These are phyloP conservation scores for Takifugu flavidus DNA, from an alignment of 2,113 vertebrate species.

Conservation along the genomic window DNA sequence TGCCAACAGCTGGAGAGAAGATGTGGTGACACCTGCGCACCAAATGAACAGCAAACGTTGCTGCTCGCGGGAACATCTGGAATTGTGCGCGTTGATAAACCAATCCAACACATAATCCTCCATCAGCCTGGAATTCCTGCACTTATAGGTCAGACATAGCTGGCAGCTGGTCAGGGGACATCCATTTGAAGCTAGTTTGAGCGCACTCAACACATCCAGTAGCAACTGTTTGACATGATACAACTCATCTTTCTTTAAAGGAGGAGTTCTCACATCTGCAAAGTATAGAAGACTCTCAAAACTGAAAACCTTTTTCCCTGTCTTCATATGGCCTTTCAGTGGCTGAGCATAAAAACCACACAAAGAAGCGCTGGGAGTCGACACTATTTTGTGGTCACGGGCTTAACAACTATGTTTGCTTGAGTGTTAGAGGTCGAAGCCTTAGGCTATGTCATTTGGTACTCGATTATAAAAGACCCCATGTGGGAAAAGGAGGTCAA, in stretches of 20 bases:
- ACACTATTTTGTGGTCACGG: slow-evolving; percentile 18
- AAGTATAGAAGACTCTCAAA: slow-evolving; percentile 52
- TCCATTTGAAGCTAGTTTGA: slow-evolving; percentile 50
- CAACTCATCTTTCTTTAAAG: slow-evolving; percentile 41
- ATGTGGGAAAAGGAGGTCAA: slow-evolving; percentile 25
- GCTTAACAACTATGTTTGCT: slow-evolving; percentile 47
- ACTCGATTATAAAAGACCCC: slow-evolving; percentile 20
- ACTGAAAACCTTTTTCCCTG: slow-evolving; percentile 53
- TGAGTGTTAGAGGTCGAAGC: slow-evolving; percentile 34
- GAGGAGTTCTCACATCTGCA: slow-evolving; percentile 58
- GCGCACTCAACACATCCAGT: slow-evolving; percentile 29
- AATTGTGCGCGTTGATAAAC: slow-evolving; percentile 51
- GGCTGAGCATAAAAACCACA: slow-evolving; percentile 54
- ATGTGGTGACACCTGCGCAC: slow-evolving; percentile 74
- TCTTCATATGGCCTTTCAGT: slow-evolving; percentile 39
- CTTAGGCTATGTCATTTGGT: slow-evolving; percentile 33
- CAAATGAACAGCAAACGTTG: slow-evolving; percentile 68
- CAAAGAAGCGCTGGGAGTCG: slow-evolving; percentile 50
- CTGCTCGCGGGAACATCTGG: slow-evolving; percentile 72
- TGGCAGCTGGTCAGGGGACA: slow-evolving; percentile 56
- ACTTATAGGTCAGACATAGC: slow-evolving; percentile 64
- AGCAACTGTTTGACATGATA: slow-evolving; percentile 56
- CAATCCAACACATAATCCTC: slow-evolving; percentile 46
- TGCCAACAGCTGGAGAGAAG: slow-evolving; percentile 70
- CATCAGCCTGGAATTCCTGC: slow-evolving; percentile 57